These are phyloP conservation scores for Danio albolineatus DNA, from an alignment of 2,797 vertebrate species.

Conservation along the genomic window DNA sequence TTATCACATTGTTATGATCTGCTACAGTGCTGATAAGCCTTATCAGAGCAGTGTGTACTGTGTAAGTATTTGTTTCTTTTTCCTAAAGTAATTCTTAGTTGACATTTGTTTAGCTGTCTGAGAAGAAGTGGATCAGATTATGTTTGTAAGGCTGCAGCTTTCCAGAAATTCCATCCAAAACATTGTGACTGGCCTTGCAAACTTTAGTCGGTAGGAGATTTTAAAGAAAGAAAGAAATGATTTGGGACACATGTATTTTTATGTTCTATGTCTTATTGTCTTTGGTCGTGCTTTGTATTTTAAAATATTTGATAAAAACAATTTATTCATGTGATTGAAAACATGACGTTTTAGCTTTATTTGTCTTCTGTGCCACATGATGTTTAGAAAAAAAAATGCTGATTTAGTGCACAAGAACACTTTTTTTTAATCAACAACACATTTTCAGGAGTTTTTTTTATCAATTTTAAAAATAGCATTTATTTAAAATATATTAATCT, in stretches of 20 bases:
- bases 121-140: slow-evolving; percentile 11
- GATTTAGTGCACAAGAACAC: background rate
- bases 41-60: background rate
- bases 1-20: slow-evolving; percentile 9
- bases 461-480: no score
- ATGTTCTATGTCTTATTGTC: background rate
- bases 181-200: background rate
- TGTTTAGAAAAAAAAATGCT: background rate
- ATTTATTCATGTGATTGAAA: background rate
- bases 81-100: background rate
- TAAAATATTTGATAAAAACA: background rate
- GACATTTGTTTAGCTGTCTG: background rate
- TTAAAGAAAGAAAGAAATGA: background rate
- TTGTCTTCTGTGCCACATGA: no score
- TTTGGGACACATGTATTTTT: background rate
- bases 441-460: no score
- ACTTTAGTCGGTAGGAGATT: background rate
- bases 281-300: background rate
- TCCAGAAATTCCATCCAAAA: background rate
- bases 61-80: background rate
- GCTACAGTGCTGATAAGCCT: background rate
- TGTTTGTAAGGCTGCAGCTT: background rate
- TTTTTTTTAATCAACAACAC: background rate
- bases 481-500: no score
- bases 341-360: no score